phyloP scores from a whole-genome alignment of 2,797 vertebrate species.

The Falco peregrinus region DNA sequence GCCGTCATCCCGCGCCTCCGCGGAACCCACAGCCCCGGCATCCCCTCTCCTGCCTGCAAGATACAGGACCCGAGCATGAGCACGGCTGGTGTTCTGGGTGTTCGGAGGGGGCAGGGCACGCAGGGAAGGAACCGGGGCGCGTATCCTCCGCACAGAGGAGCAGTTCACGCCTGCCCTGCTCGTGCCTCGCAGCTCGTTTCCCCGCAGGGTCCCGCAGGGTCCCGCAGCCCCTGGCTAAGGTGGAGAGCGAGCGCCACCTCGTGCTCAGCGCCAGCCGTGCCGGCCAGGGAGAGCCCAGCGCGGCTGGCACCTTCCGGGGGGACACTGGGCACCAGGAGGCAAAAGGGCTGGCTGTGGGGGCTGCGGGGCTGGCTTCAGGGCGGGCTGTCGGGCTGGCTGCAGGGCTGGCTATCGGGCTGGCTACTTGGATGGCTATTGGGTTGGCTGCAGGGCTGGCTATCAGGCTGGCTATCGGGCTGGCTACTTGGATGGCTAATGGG shows the following conservation, averaged over 20 bases:
- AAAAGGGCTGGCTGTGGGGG: background rate
- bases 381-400: background rate
- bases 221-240: background rate
- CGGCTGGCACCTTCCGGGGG: background rate
- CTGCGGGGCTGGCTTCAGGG: no score
- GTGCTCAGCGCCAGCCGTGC: slow-evolving; percentile 12
- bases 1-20: accelerated
- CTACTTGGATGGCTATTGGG: no score
- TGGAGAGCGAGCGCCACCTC: slow-evolving; percentile 55
- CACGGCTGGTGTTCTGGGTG: background rate
- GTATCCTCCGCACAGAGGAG: accelerated
- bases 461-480: no score
- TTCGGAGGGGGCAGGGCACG: background rate
- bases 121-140: background rate
- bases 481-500: no score
- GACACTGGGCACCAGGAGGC: background rate
- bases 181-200: background rate
- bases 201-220: background rate
- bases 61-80: no score
- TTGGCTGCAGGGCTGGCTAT: no score
- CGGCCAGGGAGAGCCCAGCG: no score
- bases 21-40: background rate
- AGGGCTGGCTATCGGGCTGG: no score
- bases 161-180: accelerated
- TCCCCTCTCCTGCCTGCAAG: background rate